These are phyloP conservation scores for Synanthedon myopaeformis DNA, from an alignment of 2,888 invertebrate species.

Conservation along the genomic window DNA sequence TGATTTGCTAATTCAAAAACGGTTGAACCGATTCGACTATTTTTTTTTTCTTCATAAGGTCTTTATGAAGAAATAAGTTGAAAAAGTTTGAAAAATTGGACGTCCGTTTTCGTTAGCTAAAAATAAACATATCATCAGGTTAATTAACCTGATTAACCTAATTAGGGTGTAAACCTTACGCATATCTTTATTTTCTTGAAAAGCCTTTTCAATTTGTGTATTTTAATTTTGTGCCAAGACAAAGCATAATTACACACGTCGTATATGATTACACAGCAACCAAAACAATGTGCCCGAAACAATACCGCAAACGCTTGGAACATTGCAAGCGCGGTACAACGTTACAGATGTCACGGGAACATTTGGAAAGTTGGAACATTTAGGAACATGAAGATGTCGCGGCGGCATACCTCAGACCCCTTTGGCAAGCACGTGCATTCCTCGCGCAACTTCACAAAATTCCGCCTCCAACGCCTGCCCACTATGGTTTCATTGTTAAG, in stretches of 20 bases:
- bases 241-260: conserved; percentile 1
- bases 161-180: not conserved
- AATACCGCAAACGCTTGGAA: conserved; percentile 2
- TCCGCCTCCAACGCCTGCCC: conserved; percentile 20
- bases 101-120: too few relatives aligned
- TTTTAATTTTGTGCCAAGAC: conserved; percentile 2
- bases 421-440: conserved; percentile 49
- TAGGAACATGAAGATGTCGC: conserved; percentile 51
- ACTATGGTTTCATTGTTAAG: too few relatives aligned
- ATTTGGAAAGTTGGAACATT: conserved; percentile 38
- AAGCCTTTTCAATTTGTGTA: not conserved
- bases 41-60: too few relatives aligned
- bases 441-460: conserved; percentile 37
- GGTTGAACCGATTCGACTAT: too few relatives aligned
- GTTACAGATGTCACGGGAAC: conserved; percentile 23
- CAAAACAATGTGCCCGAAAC: conserved; percentile 3
- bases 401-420: conserved; percentile 32
- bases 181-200: not conserved
- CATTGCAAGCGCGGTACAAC: conserved; percentile 4
- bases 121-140: too few relatives aligned
- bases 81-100: too few relatives aligned
- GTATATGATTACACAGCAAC: conserved; percentile 1
- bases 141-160: too few relatives aligned
- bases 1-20: too few relatives aligned
- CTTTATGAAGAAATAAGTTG: too few relatives aligned